Evolutionary conservation across 2,888 invertebrate species (phyloP).

Genomic region (Thecophora atra): DNA sequence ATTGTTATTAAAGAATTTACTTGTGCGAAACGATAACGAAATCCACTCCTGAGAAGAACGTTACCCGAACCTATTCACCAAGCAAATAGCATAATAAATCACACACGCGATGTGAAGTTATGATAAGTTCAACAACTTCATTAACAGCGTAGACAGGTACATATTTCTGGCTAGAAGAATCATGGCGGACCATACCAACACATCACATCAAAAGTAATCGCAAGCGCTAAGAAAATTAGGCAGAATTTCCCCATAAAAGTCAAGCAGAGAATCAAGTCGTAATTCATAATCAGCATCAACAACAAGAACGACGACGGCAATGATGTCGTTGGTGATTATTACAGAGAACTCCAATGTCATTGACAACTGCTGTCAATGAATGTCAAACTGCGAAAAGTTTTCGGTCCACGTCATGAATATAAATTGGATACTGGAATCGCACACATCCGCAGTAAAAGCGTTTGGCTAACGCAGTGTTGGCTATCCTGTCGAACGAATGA

Average conservation of each 20-base stretch:
- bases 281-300: slow-evolving; percentile 32
- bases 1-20: no score
- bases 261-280: slow-evolving; percentile 30
- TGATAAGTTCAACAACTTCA: slow-evolving; percentile 2
- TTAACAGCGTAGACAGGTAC: background rate
- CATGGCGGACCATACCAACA: background rate
- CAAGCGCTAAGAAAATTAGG: slow-evolving; percentile 30
- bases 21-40: no score
- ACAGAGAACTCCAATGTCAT: background rate
- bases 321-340: slow-evolving; percentile 19
- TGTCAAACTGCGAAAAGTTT: slow-evolving; percentile 28
- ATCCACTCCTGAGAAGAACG: no score
- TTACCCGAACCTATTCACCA: background rate
- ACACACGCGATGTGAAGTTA: background rate
- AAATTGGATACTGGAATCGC: slow-evolving; percentile 36
- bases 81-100: slow-evolving; percentile 17
- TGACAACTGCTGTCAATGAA: slow-evolving; percentile 12
- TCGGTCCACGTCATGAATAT: slow-evolving; percentile 38
- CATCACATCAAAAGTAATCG: slow-evolving; percentile 6
- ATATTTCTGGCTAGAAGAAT: no score
- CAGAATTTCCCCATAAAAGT: slow-evolving; percentile 35
- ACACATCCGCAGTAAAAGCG: background rate
- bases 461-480: background rate
- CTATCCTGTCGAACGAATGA: background rate
- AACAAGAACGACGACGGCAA: slow-evolving; percentile 2